Evolutionary conservation across 35 echinoderm and acorn worm species (phyloP), one percentile per base, ranked within the genome.

Genomic region (Apostichopus japonicus): DNA sequence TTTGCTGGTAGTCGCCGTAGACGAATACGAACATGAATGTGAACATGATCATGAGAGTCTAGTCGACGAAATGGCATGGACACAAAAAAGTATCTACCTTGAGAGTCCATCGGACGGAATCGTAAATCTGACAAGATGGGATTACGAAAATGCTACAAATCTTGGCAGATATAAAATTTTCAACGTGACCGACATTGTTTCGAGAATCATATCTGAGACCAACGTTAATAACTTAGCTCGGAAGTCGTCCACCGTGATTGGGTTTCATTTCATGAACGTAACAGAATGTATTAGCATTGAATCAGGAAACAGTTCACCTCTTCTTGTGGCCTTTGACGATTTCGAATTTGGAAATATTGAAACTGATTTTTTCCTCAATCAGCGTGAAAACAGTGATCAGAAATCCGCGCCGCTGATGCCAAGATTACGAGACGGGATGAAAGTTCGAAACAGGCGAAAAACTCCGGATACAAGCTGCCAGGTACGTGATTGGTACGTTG

Each of bases 401-500:
- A 19, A 75, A 75, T 19, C 17, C 16, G 71, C 71, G 17, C 5
- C 11, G 14, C 16, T 19, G 4, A 75, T 19, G 71, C n/a, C 71
- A 75, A 14, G n/a, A 19, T 15, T 19, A 75, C 71, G 71, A 19
- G 71, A 75, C 22, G 7, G n/a, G 15, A n/a, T 7, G 71, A n/a
- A 15, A 75, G n/a, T 19, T 19, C 57, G 57, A 61, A 61, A 61
- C 13, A 61, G 57, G 8, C 16, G 71, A 19, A 19, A 75, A 75
- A 19, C 16, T 19, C 63, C 11, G 6, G 71, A 75, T 7, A 75
- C 71, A 23, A 23, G 71, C 71, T 75, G 71, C 22, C 11, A 5
- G 71, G 6, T 75, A 23, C 71, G 71, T 75, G 21, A 75, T 75
- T 75, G 71, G 71, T 75, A 75, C 17, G 71, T 75, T 75, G 71